Base-by-base conservation (phyloP, 2,113 vertebrate genomes). In the Eulemur rufifrons region DNA sequence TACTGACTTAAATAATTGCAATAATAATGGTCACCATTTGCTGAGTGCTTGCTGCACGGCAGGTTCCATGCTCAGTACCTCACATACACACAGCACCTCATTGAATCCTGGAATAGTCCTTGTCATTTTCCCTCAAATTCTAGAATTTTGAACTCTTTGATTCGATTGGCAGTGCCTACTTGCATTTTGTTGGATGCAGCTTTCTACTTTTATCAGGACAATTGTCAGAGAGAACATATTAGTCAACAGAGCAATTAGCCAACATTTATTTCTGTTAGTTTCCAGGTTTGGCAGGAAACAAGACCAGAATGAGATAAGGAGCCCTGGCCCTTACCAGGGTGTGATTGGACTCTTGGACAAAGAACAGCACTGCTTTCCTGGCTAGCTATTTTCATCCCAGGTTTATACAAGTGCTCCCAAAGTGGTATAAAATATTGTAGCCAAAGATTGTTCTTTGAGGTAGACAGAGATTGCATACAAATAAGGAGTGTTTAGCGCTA, bases 261-360 rank as follows among this genome's bases (percentile, higher is more conserved):
- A 80, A n/a, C 2, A 42, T 94, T 89, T 68, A 77, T 94, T 96
- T 74, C 71, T 89, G 82, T 45, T 78, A 12, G 82, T 95, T 97
- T 96, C 93, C 69, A 89, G 89, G 82, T 81, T 77, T 86, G 86
- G 82, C 97, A 96, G 96, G 97, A 97, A 98, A 83, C 78, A 73
- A 86, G 96, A 85, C 32, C 63, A 96, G 91, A 64, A 17, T 1
- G 66, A 78, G 93, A 96, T 96, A 97, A 96, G 97, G 73, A 66
- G 47, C 50, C 86, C 68, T 54, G 95, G 71, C 59, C 76, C 83
- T 88, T 73, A 23, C 5, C 63, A 56, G 95, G 82, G 88, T 80
- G 84, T 94, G 97, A 86, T 5, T 80, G 42, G 91, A 82, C n/a
- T 89, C 71, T 80, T 68, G 37, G 68, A 97, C 96, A 97, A 97